Conservation (phyloP, 35 echinoderm and acorn worm genomes). For the Ophioderma brevispina region DNA sequence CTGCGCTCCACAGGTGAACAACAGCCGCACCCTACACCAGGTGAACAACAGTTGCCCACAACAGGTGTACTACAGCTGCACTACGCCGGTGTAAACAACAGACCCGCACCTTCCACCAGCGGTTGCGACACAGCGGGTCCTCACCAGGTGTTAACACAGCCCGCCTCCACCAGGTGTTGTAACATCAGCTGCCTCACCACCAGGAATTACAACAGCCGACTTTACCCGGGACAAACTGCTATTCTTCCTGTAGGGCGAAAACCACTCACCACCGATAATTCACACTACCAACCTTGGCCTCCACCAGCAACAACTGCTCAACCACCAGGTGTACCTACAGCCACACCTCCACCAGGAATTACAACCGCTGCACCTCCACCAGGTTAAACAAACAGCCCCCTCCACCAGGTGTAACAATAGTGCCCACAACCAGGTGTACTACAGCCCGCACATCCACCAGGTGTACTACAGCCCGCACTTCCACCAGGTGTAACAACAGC, state of each 20-base stretch:
- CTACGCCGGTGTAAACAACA: too few species aligned
- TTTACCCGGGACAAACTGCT: too few species aligned
- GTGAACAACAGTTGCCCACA: not conserved
- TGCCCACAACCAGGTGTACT: not conserved
- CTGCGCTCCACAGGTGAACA: too few species aligned
- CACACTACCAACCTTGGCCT: not conserved
- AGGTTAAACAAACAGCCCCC: not conserved
- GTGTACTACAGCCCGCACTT: not conserved
- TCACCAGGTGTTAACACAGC: too few species aligned
- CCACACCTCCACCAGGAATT: not conserved
- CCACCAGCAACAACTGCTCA: not conserved
- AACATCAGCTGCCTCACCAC: too few species aligned
- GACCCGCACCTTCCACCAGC: too few species aligned
- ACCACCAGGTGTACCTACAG: not conserved
- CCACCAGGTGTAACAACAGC: conserved; percentile 1
- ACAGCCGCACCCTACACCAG: not conserved
- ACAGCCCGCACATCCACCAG: not conserved
- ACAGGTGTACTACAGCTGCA: not conserved
- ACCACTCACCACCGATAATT: too few species aligned
- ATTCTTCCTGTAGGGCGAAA: too few species aligned
- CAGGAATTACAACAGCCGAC: too few species aligned
- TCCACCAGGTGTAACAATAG: conserved; percentile 6
- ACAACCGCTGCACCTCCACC: not conserved
- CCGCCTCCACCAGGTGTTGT: too few species aligned
- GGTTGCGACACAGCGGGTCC: too few species aligned